phyloP scores from a whole-genome alignment of 2,888 invertebrate genomes.

The Zygaena filipendulae region DNA sequence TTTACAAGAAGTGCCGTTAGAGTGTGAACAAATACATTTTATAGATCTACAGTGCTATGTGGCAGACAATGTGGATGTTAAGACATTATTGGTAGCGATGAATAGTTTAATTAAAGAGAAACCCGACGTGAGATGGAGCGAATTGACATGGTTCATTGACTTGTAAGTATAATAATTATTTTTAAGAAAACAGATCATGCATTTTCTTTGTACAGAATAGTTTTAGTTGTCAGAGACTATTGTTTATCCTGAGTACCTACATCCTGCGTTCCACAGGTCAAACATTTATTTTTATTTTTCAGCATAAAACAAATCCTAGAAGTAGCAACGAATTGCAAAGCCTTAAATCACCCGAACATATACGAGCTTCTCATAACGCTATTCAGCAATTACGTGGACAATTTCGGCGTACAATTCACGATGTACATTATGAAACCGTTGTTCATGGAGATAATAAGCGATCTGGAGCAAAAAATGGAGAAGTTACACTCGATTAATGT shows the following conservation, averaged over 20 bases:
- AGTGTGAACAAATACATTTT: constrained; percentile 34
- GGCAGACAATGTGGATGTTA: constrained; percentile 60
- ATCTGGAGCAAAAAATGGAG: constrained; percentile 71
- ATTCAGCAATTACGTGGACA: constrained; percentile 60
- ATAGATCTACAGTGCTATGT: constrained; percentile 71
- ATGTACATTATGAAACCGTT: constrained; percentile 64
- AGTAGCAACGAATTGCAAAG: constrained; percentile 34
- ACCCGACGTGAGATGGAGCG: constrained; percentile 74
- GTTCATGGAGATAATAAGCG: constrained; percentile 66
- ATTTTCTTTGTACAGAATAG: neutral
- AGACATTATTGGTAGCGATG: constrained; percentile 71
- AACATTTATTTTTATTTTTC: too few species aligned
- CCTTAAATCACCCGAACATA: constrained; percentile 36
- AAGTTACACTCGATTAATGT: constrained; percentile 61
- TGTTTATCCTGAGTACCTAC: too few species aligned
- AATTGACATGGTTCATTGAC: constrained; percentile 75
- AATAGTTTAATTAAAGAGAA: constrained; percentile 69
- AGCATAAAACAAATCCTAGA: constrained; percentile 53
- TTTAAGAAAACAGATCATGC: constrained; percentile 1
- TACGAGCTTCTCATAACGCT: constrained; percentile 44
- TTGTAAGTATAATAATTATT: constrained; percentile 68
- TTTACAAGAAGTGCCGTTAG: constrained; percentile 45
- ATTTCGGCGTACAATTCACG: constrained; percentile 75
- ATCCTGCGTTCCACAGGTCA: too few species aligned
- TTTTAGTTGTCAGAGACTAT: neutral